Conservation (phyloP, 1,140 invertebrate genomes). For the Maniola jurtina region DNA sequence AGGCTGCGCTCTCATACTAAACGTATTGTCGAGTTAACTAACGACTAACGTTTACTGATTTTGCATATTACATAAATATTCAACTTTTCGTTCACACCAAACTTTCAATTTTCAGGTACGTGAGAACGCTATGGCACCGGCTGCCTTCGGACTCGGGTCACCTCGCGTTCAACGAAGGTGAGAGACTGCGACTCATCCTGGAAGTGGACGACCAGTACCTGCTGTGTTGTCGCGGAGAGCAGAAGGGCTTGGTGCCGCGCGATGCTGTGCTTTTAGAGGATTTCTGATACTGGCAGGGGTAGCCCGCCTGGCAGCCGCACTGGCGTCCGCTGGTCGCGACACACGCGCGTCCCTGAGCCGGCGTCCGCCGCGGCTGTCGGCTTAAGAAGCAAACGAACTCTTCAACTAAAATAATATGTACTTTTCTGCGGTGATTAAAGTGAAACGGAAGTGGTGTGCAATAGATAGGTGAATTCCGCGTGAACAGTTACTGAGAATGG, state of each 20-base stretch:
- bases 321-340: conserved; percentile 56
- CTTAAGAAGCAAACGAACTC: conserved; percentile 6
- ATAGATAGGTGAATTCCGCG: conserved; percentile 1
- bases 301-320: conserved; percentile 65
- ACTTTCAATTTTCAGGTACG: conserved; percentile 80
- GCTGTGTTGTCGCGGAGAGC: conserved; percentile 86
- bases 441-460: conserved; percentile 14
- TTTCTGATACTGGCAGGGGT: conserved; percentile 70
- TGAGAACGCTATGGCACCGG: conserved; percentile 86
- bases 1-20: too few relatives aligned
- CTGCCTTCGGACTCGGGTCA: conserved; percentile 87
- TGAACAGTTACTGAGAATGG: conserved; percentile 2
- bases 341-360: conserved; percentile 17
- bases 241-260: conserved; percentile 87
- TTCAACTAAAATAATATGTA: background rate
- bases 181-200: conserved; percentile 85
- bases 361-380: background rate
- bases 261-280: conserved; percentile 83
- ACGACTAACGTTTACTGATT: too few relatives aligned
- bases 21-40: too few relatives aligned
- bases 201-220: conserved; percentile 89
- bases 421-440: conserved; percentile 15
- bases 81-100: too few relatives aligned
- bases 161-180: conserved; percentile 88
- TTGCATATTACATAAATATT: too few relatives aligned